These are phyloP conservation scores for Pica pica DNA, from an alignment of 2,113 vertebrate species.

Conservation along the genomic window DNA sequence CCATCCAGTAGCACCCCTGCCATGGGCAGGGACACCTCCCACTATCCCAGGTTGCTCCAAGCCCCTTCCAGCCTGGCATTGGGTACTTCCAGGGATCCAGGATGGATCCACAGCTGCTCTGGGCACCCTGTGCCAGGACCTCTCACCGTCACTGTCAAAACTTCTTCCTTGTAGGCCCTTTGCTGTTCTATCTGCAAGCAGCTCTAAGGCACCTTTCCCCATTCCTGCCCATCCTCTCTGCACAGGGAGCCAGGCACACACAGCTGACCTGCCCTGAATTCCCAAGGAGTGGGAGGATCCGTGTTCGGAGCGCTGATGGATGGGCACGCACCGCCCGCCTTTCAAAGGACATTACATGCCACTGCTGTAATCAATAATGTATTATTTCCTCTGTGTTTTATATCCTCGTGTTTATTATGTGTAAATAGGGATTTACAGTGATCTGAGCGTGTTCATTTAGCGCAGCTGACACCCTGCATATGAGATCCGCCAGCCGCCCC, in stretches of 20 bases:
- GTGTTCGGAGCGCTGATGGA: fast-evolving
- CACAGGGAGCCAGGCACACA: fast-evolving
- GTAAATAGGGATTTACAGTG: conserved; percentile 67
- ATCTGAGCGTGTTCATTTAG: conserved; percentile 35
- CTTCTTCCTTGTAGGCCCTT: background rate
- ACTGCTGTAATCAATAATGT: conserved; percentile 60
- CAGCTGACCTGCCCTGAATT: background rate
- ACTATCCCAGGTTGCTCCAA: fast-evolving
- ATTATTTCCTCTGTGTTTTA: conserved; percentile 30
- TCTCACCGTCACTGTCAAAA: fast-evolving
- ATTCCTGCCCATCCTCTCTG: background rate
- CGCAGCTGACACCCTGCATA: conserved; percentile 9
- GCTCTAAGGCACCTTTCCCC: background rate
- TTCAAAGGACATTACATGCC: conserved; percentile 10
- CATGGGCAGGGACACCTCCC: background rate
- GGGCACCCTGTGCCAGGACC: background rate
- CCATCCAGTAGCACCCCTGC: too few species aligned
- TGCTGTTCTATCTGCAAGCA: background rate
- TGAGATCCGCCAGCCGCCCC: background rate
- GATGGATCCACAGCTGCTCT: background rate
- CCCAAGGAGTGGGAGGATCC: background rate
- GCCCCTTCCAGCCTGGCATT: fast-evolving
- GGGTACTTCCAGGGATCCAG: background rate
- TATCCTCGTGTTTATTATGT: conserved; percentile 47
- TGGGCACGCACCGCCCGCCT: background rate